A percentile compares a stretch with the other conserved stretches of the same genome.
These are phyloP conservation scores for Hydrotaea cyrtoneurina DNA, from an alignment of 2,888 invertebrate genomes.

Conservation along the genomic window DNA sequence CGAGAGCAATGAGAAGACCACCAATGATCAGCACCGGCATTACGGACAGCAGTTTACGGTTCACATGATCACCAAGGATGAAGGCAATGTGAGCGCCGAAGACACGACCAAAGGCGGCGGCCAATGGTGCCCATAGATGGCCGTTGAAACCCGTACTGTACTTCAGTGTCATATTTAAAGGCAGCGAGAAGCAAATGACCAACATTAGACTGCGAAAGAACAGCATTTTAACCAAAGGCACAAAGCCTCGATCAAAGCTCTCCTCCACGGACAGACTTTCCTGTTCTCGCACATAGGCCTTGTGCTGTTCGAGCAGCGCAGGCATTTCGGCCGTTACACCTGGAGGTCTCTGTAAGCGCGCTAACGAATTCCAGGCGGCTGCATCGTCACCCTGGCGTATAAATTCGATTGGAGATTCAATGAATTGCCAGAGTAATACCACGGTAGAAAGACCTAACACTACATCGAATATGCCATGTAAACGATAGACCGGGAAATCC, in stretches of 20 bases:
- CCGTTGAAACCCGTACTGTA: not conserved
- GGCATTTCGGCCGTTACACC: slow-evolving; percentile 59
- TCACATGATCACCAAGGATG: slow-evolving; percentile 68
- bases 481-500: slow-evolving; percentile 59
- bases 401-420: slow-evolving; percentile 74
- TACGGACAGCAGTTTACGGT: slow-evolving; percentile 69
- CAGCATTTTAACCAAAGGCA: slow-evolving; percentile 73
- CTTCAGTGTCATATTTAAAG: slow-evolving; percentile 68
- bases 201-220: slow-evolving; percentile 72
- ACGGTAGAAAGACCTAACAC: slow-evolving; percentile 67
- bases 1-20: slow-evolving; percentile 71
- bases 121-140: slow-evolving; percentile 66
- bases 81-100: slow-evolving; percentile 68
- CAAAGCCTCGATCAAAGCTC: slow-evolving; percentile 25
- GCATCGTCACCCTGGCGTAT: slow-evolving; percentile 71
- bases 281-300: slow-evolving; percentile 70
- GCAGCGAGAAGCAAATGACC: slow-evolving; percentile 74
- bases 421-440: slow-evolving; percentile 20
- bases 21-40: slow-evolving; percentile 71
- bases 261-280: slow-evolving; percentile 55
- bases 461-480: slow-evolving; percentile 74
- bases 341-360: slow-evolving; percentile 59
- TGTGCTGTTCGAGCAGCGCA: slow-evolving; percentile 70
- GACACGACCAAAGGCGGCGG: slow-evolving; percentile 71
- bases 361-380: slow-evolving; percentile 69